A percentile compares a stretch with the other conserved stretches of the same genome.
Conservation (phyloP, 1,140 invertebrate species). For the Drosophila obscura region DNA sequence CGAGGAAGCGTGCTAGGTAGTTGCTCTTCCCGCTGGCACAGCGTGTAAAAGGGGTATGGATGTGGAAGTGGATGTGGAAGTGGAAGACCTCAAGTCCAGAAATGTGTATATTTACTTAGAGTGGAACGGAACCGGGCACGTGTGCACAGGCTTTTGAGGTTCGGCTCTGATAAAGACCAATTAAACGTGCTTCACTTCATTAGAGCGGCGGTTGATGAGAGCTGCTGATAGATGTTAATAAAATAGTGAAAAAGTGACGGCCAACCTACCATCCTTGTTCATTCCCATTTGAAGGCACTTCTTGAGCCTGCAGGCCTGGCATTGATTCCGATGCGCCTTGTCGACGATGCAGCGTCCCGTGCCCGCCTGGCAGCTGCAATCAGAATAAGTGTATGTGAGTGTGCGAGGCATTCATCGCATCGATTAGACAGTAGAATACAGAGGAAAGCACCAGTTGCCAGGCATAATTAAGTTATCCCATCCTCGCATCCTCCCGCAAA, state of each 20-base stretch:
- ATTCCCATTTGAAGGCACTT: conserved; percentile 99
- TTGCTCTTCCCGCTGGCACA: conserved; percentile 21
- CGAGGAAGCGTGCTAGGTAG: conserved; percentile 7
- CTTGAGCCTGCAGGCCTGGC: conserved; percentile 98
- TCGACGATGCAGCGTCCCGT: conserved; percentile 98
- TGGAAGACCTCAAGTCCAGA: not conserved
- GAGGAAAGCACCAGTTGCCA: not conserved
- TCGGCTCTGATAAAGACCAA: conserved; percentile 70
- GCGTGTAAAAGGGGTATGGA: conserved; percentile 45
- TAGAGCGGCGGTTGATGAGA: conserved; percentile 47
- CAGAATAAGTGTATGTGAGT: conserved; percentile 14
- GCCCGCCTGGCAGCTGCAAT: conserved; percentile 96
- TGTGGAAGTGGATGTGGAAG: not conserved
- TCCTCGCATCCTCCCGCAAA: not conserved
- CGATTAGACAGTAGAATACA: conserved; percentile 45
- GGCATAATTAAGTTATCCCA: conserved; percentile 62
- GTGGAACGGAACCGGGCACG: conserved; percentile 47
- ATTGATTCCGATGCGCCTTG: conserved; percentile 99
- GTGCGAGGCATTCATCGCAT: conserved; percentile 12
- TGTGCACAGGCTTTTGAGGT: conserved; percentile 57
- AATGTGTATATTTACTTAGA: conserved; percentile 38
- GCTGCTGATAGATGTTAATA: conserved; percentile 36
- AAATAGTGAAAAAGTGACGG: conserved; percentile 15
- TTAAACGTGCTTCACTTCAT: conserved; percentile 75
- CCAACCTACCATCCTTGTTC: conserved; percentile 99